A percentile compares a stretch with the other conserved stretches of the same genome.
Conservation (phyloP, 1,140 invertebrate genomes). For the Pollicipes pollicipes region DNA sequence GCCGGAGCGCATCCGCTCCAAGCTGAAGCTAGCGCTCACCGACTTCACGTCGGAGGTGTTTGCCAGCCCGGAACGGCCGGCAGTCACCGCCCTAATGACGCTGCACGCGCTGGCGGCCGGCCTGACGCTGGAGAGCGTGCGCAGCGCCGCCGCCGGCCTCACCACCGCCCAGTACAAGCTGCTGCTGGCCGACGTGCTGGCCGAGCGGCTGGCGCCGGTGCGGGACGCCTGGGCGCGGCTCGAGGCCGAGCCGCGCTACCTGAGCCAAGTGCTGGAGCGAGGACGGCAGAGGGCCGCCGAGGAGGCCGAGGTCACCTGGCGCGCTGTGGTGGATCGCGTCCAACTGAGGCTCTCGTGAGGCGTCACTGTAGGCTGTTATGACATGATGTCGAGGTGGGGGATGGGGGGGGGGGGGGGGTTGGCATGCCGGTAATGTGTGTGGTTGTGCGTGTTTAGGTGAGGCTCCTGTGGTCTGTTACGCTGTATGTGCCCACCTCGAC, state of each 20-base stretch:
- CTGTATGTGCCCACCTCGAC: too few relatives aligned
- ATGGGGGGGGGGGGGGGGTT: too few relatives aligned
- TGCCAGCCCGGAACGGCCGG: constrained; percentile 63
- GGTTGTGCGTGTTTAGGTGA: too few relatives aligned
- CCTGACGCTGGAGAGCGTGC: constrained; percentile 47
- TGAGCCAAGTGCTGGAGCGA: constrained; percentile 26
- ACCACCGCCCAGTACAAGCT: constrained; percentile 67
- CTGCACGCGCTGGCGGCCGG: constrained; percentile 62
- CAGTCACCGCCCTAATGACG: constrained; percentile 69
- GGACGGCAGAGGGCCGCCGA: constrained; percentile 10
- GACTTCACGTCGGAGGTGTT: constrained; percentile 71
- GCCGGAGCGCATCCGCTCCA: constrained; percentile 53
- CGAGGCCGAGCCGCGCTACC: constrained; percentile 29
- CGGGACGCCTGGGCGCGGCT: constrained; percentile 32
- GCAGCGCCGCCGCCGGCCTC: constrained; percentile 41
- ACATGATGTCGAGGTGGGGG: too few relatives aligned
- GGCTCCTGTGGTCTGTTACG: too few relatives aligned
- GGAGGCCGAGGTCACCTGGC: not conserved
- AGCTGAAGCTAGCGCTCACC: constrained; percentile 79
- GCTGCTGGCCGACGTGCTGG: constrained; percentile 49
- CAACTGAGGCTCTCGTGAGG: not conserved
- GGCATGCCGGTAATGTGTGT: too few relatives aligned
- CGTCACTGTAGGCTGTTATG: too few relatives aligned
- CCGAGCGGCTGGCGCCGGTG: constrained; percentile 53
- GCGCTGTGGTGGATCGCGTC: not conserved